These are phyloP conservation scores for Amblyopsis hoosieri DNA, from an alignment of 2,797 vertebrate species.

Conservation along the genomic window DNA sequence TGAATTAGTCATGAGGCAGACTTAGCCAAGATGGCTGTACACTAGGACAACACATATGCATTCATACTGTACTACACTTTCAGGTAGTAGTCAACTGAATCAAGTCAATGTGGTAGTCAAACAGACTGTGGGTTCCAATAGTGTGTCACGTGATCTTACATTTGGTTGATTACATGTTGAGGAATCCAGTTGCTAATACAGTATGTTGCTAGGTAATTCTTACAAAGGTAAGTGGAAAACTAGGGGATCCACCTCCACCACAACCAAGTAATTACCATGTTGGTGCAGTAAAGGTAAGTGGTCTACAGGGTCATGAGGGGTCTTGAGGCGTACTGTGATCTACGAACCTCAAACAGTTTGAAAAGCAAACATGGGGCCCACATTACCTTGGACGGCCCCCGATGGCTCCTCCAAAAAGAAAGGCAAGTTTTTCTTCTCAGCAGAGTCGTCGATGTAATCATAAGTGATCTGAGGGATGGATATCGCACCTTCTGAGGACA, in stretches of 20 bases:
- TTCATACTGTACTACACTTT: slow-evolving; percentile 1
- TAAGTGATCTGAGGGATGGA: slow-evolving; percentile 87
- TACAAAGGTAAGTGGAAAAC: too few species aligned
- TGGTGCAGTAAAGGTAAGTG: too few species aligned
- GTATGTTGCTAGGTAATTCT: too few species aligned
- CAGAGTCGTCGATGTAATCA: slow-evolving; percentile 77
- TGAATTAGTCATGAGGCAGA: slow-evolving; percentile 31
- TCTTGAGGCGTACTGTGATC: too few species aligned
- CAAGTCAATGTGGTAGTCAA: slow-evolving; percentile 10
- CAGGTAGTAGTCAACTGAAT: slow-evolving; percentile 15
- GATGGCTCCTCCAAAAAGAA: slow-evolving; percentile 73
- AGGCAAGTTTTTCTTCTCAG: slow-evolving; percentile 75
- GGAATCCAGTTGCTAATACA: too few species aligned
- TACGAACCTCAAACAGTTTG: background rate
- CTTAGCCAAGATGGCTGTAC: slow-evolving; percentile 22
- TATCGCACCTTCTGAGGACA: slow-evolving; percentile 70
- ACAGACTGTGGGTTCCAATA: slow-evolving; percentile 19
- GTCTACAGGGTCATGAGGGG: too few species aligned
- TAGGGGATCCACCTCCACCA: too few species aligned
- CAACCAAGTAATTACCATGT: too few species aligned
- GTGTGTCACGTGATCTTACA: too few species aligned
- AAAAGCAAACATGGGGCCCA: too few species aligned
- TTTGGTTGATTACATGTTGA: too few species aligned
- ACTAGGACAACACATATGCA: background rate
- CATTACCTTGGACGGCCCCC: slow-evolving; percentile 63